Evolutionary conservation across 2,888 invertebrate species (phyloP), one percentile per base, ranked within the genome.

Genomic region (Apantesis nais): DNA sequence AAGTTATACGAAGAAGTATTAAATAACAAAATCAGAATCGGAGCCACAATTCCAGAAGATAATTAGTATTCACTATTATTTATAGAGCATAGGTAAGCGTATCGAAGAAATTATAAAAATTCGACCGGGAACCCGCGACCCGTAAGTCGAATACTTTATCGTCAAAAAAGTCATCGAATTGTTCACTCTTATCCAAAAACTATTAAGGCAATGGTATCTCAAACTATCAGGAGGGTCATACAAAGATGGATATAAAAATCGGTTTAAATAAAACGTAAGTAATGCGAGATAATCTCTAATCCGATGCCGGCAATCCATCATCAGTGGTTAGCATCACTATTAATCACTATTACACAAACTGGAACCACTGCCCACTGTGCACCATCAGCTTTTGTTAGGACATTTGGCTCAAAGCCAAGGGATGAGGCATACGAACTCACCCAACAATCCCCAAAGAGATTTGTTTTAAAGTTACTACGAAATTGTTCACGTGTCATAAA

Each of bases 391-490:
- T 65, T 79, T 71, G 68, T 67, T 74, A 52, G 66, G 68, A 70
- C 67, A 69, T 62, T 81, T 80, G 79, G 79, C 79, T 65, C 66
- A 44, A n/a, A 63, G 82, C 80, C 79, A 81, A 62, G 12, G 9
- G 0, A 34, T 9, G 31, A 12, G 62, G 71, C 48, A 79, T 64
- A 70, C 62, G 63, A 62, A 60, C 61, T 39, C 41, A 0, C 11
- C 31, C 66, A 66, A 52, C 64, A 48, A 34, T 7, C 34, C n/a
- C 44, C 11, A 29, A n/a, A 64, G 58, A 64, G 25, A 25, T 68
- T 55, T 41, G 61, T 34, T 61, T 67, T 44, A 19, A 44, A 63
- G 29, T 19, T 25, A 44, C 31, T 63, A 58, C 25, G 16, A 58
- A 8, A 29, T 29, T 58, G 1, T 8, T 58, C 29, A 55, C 25